Conservation (phyloP, 2,888 invertebrate species). For the Antheraea yamamai region DNA sequence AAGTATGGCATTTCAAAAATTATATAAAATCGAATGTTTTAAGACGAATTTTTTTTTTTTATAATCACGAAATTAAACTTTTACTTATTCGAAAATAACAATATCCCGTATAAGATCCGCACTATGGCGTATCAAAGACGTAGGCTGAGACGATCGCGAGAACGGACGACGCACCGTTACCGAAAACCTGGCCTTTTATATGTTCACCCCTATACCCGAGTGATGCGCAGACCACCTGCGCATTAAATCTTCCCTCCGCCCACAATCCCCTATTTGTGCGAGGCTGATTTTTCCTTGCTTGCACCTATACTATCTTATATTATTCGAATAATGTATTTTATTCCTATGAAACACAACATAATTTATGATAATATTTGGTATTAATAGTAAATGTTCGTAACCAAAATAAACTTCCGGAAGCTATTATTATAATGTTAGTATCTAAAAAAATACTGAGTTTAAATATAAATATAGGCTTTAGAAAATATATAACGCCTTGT, state of each 20-base stretch:
- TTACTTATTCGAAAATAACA: not conserved
- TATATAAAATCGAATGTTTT: not conserved
- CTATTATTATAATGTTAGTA: not conserved
- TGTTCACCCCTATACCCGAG: constrained; percentile 25
- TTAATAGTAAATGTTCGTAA: not conserved
- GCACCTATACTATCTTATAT: not conserved
- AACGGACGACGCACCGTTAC: constrained; percentile 25
- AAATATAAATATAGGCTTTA: constrained; percentile 3
- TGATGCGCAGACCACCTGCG: constrained; percentile 52
- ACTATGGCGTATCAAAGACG: constrained; percentile 2
- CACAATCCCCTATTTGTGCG: constrained; percentile 9
- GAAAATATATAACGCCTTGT: constrained; percentile 9
- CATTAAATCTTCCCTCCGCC: constrained; percentile 36
- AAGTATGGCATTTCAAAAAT: not conserved
- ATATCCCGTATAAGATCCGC: not conserved
- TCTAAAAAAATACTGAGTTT: not conserved
- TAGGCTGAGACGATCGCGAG: not conserved
- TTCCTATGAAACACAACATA: not conserved
- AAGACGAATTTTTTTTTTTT: not conserved
- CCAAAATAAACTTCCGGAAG: not conserved
- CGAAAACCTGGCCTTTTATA: constrained; percentile 37
- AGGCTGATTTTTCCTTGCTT: constrained; percentile 3
- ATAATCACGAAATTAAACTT: not conserved
- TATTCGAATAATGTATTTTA: not conserved
- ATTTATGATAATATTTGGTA: not conserved